Base-by-base conservation (phyloP, 2,888 invertebrate species). In the Drosophila mimica region DNA sequence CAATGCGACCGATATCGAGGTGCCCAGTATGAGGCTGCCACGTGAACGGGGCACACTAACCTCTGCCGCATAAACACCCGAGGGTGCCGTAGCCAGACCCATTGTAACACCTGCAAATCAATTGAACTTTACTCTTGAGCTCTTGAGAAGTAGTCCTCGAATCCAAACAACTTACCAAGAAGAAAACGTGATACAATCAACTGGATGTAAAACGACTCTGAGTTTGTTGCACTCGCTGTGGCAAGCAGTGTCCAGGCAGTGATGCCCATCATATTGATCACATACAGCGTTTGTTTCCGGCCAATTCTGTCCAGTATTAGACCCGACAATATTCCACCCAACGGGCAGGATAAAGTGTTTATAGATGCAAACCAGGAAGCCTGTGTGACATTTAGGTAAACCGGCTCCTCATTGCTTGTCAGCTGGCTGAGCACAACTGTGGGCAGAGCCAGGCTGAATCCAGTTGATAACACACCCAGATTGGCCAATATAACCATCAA, bases 11-110 rank as follows among this genome's bases (percentile, higher is more conserved):
- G 95, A 94, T 65, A 96, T 92, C 0, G 95, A 95, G 11, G 95
- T 94, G 4, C 94, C 94, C 20, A 96, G 94, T 25, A 96, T 93
- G 56, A 96, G 94, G 59, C 95, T 94, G 0, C 96, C 96, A 77
- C 96, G 93, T 57, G 95, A 94, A 77, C 94, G 94, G 95, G 88
- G 96, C 74, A 92, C 75, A 57, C 93, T 92, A 28, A 93, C 92
- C 79, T 93, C 93, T 1, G 93, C 93, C 1, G 93, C 92, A 78
- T 93, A 93, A 2, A 93, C 92, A 3, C 93, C 93, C 0, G 92
- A 78, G 0, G 93, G 93, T 2, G 93, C 91, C 75, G 92, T 92
- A 2, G 90, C 90, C 53, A 93, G 70, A 3, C 93, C 93, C 74
- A 91, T 92, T 20, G 89, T 85, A 58, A 93, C 80, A 15, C 92